Base-by-base conservation (phyloP, 92 coral and sea anemone genomes). In the Siderastrea radians region DNA sequence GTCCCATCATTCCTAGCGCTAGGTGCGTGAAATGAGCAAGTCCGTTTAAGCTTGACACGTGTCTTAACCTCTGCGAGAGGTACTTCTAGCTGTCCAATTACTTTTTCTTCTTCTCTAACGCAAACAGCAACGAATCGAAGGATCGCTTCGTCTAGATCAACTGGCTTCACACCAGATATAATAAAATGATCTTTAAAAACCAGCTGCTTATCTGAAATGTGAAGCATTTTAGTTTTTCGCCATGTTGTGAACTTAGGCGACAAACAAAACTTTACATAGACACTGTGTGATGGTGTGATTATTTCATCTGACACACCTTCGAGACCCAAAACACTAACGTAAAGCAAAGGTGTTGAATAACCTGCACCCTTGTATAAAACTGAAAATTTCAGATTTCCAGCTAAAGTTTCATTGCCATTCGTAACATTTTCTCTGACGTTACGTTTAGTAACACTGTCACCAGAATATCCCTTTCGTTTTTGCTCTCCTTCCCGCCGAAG, bases 31-130 rank as follows among this genome's bases (percentile, higher is more conserved):
- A 94, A 79, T 16, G 82, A 61, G 17, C 79, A 81, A 17, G 96
- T 93, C 90, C 85, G 88, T 85, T 88, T 95, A 3, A 95, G 71
- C 59, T 93, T 95, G 63, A 81, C 91, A 73, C 98, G 90, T 17
- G 94, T 81, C 52, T 74, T 84, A 17, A 95, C 91, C 14, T 75
- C 90, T 10, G 84, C 85, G 9, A 95, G 78, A 19, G 98, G 90
- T 1, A 95, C 74, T 19, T 68, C 79, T 0, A 90, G 69, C 58
- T 79, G 65, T 3, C 92, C 98, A 57, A 90, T 53, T 13, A 68
- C 85, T 49, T n/a, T 74, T 3, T 80, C 83, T 55, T 89, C 83
- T 38, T 84, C 49, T 57, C 19, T 68, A 9, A 61, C 72, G 68
- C 84, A 88, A 75, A 93, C 90, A 63, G 81, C 87, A 1, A 68